Evolutionary conservation across 1,140 invertebrate genomes (phyloP).

Genomic region (Camponotus vicinus): DNA sequence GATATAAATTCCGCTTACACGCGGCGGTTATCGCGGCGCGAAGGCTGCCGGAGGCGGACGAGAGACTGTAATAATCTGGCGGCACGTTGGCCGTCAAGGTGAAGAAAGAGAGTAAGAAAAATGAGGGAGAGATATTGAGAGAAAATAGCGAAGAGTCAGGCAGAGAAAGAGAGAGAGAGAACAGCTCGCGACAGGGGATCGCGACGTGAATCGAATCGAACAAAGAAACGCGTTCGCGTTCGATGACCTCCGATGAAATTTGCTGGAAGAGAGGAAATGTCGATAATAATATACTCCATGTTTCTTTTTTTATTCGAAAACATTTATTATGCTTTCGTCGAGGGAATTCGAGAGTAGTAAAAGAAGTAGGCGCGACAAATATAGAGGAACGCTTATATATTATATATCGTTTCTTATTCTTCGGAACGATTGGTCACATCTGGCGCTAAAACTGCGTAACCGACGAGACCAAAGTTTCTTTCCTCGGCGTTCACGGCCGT

Average conservation of each 20-base stretch:
- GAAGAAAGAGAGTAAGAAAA: constrained; percentile 23
- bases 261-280: neutral
- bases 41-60: constrained; percentile 23
- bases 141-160: neutral
- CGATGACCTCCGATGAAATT: neutral
- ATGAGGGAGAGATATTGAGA: neutral
- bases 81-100: constrained; percentile 16
- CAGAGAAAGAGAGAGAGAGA: neutral
- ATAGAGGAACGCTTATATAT: neutral
- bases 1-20: constrained; percentile 34
- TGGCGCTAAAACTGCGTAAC: constrained; percentile 35
- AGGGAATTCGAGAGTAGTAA: no score
- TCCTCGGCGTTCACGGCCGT: constrained; percentile 9
- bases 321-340: neutral
- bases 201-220: constrained; percentile 23
- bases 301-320: neutral
- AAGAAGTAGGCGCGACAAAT: neutral
- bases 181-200: neutral
- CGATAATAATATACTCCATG: no score
- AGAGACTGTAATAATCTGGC: constrained; percentile 39
- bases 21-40: constrained; percentile 26
- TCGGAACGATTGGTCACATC: constrained; percentile 28
- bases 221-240: neutral
- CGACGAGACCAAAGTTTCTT: constrained; percentile 2
- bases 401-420: neutral